Conservation (phyloP, 1,140 invertebrate genomes). For the Solenopsis invicta region DNA sequence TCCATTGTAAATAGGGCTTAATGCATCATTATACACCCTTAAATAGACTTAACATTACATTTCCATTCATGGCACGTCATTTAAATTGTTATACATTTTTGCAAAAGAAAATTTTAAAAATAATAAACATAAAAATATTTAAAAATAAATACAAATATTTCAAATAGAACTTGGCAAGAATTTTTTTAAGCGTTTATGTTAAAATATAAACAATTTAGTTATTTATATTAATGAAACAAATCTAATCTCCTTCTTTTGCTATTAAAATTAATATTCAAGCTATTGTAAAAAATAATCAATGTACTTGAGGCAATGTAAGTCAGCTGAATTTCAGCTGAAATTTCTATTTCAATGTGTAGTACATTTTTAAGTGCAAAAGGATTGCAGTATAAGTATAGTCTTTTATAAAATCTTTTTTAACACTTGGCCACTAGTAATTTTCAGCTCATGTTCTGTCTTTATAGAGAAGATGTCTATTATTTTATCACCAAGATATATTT, state of each 20-base stretch:
- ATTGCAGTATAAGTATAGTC: too few species aligned
- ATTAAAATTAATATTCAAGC: background rate
- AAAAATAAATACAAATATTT: background rate
- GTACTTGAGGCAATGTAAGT: background rate
- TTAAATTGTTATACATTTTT: constrained; percentile 17
- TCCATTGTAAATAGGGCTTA: background rate
- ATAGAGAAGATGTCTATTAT: background rate
- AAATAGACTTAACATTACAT: constrained; percentile 2
- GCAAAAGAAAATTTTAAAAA: constrained; percentile 17
- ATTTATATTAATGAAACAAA: constrained; percentile 4
- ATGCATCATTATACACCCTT: constrained; percentile 3
- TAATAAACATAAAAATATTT: background rate
- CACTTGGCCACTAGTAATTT: background rate
- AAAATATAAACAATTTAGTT: background rate
- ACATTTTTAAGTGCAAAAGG: background rate
- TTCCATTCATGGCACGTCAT: constrained; percentile 44
- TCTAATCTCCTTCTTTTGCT: background rate
- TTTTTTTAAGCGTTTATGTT: constrained; percentile 12
- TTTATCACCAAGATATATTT: background rate
- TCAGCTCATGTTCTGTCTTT: background rate
- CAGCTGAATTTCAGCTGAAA: background rate
- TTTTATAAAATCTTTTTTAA: background rate
- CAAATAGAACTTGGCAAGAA: constrained; percentile 28
- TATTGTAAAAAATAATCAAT: background rate
- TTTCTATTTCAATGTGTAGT: background rate